Percentiles rank a stretch among this genome's conserved stretches.
Conservation (phyloP, 2,888 invertebrate species). For the Suillia variegata region DNA sequence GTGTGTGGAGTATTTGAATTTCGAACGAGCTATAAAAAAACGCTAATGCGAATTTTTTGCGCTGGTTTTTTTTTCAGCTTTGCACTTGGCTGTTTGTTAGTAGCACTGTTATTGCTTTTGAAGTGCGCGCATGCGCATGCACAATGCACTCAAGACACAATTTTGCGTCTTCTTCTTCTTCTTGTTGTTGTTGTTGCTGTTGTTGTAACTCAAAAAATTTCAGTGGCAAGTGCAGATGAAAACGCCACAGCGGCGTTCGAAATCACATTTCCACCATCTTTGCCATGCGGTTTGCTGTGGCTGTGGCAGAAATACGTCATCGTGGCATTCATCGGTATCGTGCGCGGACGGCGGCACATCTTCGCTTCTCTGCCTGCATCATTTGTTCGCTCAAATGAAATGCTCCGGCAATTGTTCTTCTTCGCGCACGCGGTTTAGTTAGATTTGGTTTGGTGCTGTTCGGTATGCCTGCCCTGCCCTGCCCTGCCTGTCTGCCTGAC, state of each 20-base stretch:
- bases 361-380: constrained; percentile 1
- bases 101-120: constrained; percentile 1
- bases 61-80: background rate
- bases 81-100: background rate
- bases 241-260: too few species aligned
- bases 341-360: too few species aligned
- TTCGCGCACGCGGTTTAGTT: background rate
- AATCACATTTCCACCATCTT: constrained; percentile 3
- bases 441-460: constrained; percentile 25
- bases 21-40: too few species aligned
- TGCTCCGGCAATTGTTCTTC: constrained; percentile 2
- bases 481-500: constrained; percentile 25
- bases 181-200: too few species aligned
- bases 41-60: too few species aligned
- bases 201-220: background rate
- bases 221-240: too few species aligned
- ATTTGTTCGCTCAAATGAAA: too few species aligned
- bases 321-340: constrained; percentile 37
- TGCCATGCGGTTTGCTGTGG: constrained; percentile 16
- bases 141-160: background rate
- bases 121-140: too few species aligned
- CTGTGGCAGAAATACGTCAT: constrained; percentile 32
- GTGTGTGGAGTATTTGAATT: too few species aligned
- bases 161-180: too few species aligned
- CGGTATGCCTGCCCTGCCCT: constrained; percentile 19